These are phyloP conservation scores for Trematomus bernacchii DNA, from an alignment of 2,797 vertebrate species.

Conservation along the genomic window DNA sequence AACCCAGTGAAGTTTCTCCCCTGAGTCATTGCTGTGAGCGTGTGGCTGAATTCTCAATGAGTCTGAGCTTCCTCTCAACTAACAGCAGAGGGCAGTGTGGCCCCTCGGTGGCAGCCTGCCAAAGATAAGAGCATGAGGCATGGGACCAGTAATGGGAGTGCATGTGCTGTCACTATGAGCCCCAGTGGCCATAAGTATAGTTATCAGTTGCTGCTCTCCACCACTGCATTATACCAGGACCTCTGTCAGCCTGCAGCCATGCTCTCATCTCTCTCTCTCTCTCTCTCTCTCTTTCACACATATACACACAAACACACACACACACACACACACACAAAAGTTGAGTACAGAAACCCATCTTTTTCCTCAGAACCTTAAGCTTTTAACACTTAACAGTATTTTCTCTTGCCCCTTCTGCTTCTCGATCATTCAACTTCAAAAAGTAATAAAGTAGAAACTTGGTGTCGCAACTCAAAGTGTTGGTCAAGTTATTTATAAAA, in stretches of 20 bases:
- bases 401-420: conserved; percentile 16
- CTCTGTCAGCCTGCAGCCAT: conserved; percentile 84
- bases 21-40: conserved; percentile 59
- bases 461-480: background rate
- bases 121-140: conserved; percentile 82
- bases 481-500: background rate
- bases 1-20: conserved; percentile 64
- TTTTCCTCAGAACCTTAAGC: conserved; percentile 37
- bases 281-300: conserved; percentile 8
- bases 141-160: conserved; percentile 85
- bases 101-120: conserved; percentile 72
- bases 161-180: conserved; percentile 88
- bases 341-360: conserved; percentile 62
- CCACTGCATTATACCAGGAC: conserved; percentile 88
- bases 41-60: conserved; percentile 60
- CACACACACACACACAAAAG: conserved; percentile 43
- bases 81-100: conserved; percentile 85
- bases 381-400: conserved; percentile 34
- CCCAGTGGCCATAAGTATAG: conserved; percentile 87
- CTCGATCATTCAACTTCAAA: conserved; percentile 54
- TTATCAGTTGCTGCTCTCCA: conserved; percentile 84
- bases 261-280: conserved; percentile 81
- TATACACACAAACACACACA: conserved; percentile 42
- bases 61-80: conserved; percentile 47
- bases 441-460: conserved; percentile 26